phyloP scores from a whole-genome alignment of 2,113 vertebrate genomes.

The Ciconia boyciana region DNA sequence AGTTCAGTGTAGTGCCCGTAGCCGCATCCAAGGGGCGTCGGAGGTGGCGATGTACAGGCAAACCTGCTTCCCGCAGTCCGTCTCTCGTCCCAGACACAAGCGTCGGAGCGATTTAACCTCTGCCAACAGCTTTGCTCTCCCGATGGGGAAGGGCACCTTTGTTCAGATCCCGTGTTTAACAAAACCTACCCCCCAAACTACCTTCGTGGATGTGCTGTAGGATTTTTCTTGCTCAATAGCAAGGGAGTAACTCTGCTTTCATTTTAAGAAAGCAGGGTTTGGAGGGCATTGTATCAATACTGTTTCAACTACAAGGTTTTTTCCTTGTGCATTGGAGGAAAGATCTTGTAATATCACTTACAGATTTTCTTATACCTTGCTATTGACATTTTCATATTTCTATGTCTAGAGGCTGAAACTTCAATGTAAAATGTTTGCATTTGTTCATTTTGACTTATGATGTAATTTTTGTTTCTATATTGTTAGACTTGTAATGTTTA shows the following conservation, averaged over 20 bases:
- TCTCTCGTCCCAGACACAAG: background rate
- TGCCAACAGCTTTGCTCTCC: background rate
- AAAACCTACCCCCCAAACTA: background rate
- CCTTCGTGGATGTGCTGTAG: conserved; percentile 69
- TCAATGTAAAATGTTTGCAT: conserved; percentile 84
- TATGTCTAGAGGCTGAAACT: conserved; percentile 77
- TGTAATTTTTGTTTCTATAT: conserved; percentile 81
- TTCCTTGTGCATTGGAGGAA: conserved; percentile 70
- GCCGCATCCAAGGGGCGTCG: background rate
- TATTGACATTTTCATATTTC: conserved; percentile 76
- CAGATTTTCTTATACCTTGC: conserved; percentile 76
- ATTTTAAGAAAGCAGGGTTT: conserved; percentile 70
- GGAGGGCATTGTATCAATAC: conserved; percentile 72
- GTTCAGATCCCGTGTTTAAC: background rate
- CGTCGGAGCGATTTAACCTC: background rate
- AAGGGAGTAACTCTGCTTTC: conserved; percentile 72
- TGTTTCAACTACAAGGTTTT: conserved; percentile 63
- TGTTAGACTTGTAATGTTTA: conserved; percentile 85
- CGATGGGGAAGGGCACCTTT: background rate
- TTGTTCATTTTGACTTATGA: conserved; percentile 81
- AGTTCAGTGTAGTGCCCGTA: background rate
- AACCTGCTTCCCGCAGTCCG: background rate
- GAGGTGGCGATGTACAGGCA: background rate
- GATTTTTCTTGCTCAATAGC: conserved; percentile 72
- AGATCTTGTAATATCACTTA: conserved; percentile 62